Conservation (phyloP, 2,888 invertebrate species). For the Horisme vitalbata region DNA sequence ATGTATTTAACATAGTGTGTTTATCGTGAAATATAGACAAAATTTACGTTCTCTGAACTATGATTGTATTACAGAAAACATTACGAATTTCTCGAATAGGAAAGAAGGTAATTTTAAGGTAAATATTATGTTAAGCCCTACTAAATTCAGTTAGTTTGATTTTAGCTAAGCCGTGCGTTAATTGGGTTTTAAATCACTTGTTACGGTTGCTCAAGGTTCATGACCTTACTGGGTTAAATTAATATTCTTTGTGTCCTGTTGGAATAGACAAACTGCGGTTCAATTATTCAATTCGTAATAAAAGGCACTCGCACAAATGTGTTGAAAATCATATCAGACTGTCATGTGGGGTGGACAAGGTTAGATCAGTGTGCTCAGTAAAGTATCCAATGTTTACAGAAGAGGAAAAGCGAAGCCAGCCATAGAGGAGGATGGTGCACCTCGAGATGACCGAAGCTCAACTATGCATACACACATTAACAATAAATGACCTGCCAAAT, state of each 20-base stretch:
- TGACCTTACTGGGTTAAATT: constrained; percentile 56
- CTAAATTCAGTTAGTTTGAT: constrained; percentile 16
- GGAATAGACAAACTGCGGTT: constrained; percentile 23
- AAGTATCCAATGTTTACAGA: constrained; percentile 52
- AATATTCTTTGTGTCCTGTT: constrained; percentile 45
- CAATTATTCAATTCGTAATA: constrained; percentile 8
- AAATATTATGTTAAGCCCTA: constrained; percentile 44
- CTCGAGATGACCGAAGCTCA: constrained; percentile 71
- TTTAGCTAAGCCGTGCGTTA: constrained; percentile 13
- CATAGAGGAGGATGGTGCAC: constrained; percentile 68
- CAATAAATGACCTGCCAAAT: constrained; percentile 79
- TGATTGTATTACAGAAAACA: constrained; percentile 74
- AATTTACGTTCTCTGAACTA: constrained; percentile 65
- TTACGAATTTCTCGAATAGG: constrained; percentile 65
- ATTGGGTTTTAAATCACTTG: constrained; percentile 27
- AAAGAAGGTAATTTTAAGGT: constrained; percentile 69
- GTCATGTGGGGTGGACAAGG: not conserved
- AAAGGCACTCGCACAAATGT: not conserved
- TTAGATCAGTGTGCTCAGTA: constrained; percentile 10
- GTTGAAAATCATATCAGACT: not conserved
- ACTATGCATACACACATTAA: constrained; percentile 53
- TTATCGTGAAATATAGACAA: constrained; percentile 46
- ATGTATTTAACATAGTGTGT: constrained; percentile 47
- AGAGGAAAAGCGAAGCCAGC: constrained; percentile 46
- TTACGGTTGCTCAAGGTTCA: constrained; percentile 55